Percentiles rank a stretch among this genome's conserved stretches.
phyloP scores from a whole-genome alignment of 1,140 invertebrate genomes.

The Brevipalpus yothersi region DNA sequence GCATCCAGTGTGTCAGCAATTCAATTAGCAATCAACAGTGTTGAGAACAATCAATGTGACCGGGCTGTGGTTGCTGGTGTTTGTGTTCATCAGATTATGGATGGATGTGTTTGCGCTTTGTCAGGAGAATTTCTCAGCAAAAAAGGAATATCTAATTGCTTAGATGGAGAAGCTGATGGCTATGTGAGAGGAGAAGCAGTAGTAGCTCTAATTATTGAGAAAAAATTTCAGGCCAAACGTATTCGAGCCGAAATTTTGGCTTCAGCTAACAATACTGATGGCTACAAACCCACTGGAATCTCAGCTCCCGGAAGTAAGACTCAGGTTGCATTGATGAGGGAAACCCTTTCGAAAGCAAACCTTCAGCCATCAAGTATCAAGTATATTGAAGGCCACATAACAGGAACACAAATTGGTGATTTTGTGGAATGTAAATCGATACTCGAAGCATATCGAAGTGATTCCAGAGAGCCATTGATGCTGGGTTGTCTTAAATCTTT shows the following conservation, averaged over 20 bases:
- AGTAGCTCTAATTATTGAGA: conserved; percentile 55
- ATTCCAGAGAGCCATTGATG: conserved; percentile 29
- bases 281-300: conserved; percentile 28
- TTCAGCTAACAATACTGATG: conserved; percentile 30
- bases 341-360: conserved; percentile 52
- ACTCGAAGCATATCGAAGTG: conserved; percentile 36
- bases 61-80: not conserved
- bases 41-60: conserved; percentile 2
- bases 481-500: conserved; percentile 82
- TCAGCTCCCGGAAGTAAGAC: conserved; percentile 64
- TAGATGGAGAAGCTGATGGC: conserved; percentile 13
- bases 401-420: conserved; percentile 51
- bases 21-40: not conserved
- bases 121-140: not conserved
- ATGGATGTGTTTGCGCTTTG: no score
- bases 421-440: conserved; percentile 59
- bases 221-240: conserved; percentile 39
- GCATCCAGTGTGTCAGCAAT: conserved; percentile 7
- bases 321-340: conserved; percentile 55
- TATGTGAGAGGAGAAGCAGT: conserved; percentile 42
- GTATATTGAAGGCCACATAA: conserved; percentile 87
- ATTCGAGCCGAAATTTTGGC: conserved; percentile 53
- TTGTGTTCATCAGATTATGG: not conserved
- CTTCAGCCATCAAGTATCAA: conserved; percentile 48
- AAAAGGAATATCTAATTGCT: not conserved